These are phyloP conservation scores for Thyatira batis DNA, from an alignment of 2,888 invertebrate species.

Conservation along the genomic window DNA sequence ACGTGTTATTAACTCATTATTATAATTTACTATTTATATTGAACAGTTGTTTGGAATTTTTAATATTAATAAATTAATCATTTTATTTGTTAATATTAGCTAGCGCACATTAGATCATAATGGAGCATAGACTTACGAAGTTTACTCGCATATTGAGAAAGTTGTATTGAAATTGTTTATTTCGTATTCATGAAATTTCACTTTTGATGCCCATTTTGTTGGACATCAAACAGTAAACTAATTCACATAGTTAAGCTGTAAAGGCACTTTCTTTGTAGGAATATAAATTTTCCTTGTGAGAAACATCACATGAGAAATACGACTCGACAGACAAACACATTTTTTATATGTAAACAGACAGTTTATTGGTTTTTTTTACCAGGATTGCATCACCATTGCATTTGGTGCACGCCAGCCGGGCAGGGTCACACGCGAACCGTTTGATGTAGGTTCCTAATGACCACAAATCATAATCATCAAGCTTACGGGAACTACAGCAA, in stretches of 20 bases:
- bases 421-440: conserved; percentile 62
- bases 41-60: conserved; percentile 18
- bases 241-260: no score
- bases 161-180: no score
- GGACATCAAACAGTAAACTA: no score
- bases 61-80: conserved; percentile 11
- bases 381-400: conserved; percentile 48
- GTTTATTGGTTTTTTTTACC: conserved; percentile 6
- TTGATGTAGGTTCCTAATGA: conserved; percentile 68
- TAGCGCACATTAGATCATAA: no score
- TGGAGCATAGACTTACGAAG: no score
- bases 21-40: conserved; percentile 57
- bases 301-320: conserved; percentile 3
- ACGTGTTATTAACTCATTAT: conserved; percentile 79
- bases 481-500: conserved; percentile 40
- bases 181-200: no score
- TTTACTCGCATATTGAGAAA: no score
- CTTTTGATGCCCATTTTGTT: no score
- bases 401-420: conserved; percentile 13
- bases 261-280: no score
- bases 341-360: neutral
- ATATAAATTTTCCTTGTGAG: no score
- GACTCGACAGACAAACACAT: neutral
- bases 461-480: conserved; percentile 65
- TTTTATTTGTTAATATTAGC: neutral